These are phyloP conservation scores for Rhamnusium bicolor DNA, from an alignment of 2,888 invertebrate genomes.

Conservation along the genomic window DNA sequence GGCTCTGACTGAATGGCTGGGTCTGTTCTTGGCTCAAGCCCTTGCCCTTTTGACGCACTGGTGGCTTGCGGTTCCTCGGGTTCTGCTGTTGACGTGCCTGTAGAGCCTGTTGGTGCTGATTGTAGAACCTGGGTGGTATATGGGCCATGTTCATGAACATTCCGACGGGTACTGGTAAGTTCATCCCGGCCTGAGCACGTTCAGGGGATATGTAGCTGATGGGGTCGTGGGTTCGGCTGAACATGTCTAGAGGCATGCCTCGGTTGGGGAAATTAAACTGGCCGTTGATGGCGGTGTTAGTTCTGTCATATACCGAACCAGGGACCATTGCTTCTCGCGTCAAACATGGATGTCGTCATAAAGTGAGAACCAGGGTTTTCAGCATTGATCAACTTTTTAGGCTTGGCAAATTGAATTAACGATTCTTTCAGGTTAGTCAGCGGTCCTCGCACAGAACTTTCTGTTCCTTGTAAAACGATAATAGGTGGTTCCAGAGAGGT, in stretches of 20 bases:
- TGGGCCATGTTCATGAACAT: conserved; percentile 95
- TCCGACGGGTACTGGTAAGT: conserved; percentile 93
- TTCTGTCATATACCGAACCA: conserved; percentile 93
- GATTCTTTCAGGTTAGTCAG: conserved; percentile 97
- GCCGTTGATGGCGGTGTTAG: conserved; percentile 66
- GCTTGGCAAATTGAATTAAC: conserved; percentile 96
- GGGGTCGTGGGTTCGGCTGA: conserved; percentile 87
- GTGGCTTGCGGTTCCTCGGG: conserved; percentile 59
- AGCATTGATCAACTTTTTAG: conserved; percentile 94
- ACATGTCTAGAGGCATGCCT: conserved; percentile 75
- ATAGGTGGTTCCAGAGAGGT: conserved; percentile 97
- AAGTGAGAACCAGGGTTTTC: conserved; percentile 97
- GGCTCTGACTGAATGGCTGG: conserved; percentile 77
- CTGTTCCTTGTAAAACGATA: conserved; percentile 98
- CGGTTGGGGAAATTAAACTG: conserved; percentile 50
- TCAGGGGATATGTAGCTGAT: conserved; percentile 94
- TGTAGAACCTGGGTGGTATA: conserved; percentile 83
- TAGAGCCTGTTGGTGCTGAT: conserved; percentile 81
- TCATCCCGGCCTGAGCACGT: conserved; percentile 82
- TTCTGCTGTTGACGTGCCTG: conserved; percentile 72
- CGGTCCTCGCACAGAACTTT: conserved; percentile 98
- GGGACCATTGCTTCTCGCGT: conserved; percentile 97
- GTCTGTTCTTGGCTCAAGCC: conserved; percentile 68
- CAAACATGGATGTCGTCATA: conserved; percentile 98
- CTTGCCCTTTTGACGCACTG: conserved; percentile 46